Evolutionary conservation across 2,113 vertebrate species (phyloP).

Genomic region (Onychorhynchus coronatus): DNA sequence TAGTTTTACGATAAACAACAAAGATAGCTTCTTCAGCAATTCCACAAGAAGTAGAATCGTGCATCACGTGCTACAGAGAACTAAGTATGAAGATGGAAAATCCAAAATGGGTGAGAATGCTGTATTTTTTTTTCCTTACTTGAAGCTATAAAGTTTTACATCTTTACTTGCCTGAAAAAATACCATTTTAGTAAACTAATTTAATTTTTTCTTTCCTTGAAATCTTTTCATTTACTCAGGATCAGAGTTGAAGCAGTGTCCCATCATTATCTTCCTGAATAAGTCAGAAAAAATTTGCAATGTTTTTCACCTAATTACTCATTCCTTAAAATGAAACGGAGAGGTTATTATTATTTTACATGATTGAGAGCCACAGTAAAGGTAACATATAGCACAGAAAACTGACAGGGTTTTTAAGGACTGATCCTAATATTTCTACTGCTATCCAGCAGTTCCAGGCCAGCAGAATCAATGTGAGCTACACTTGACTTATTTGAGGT

Average conservation of each 20-base stretch:
- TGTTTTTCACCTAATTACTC: neutral
- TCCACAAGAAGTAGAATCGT: conserved; percentile 96
- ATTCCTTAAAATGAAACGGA: neutral
- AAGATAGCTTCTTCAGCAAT: conserved; percentile 97
- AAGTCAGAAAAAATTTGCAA: neutral
- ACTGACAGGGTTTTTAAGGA: neutral
- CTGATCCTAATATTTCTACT: neutral
- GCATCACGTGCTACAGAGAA: conserved; percentile 95
- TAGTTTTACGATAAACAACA: conserved; percentile 97
- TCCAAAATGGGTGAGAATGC: conserved; percentile 92
- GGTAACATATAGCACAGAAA: neutral
- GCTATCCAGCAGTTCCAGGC: neutral
- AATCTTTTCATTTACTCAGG: neutral
- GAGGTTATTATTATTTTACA: neutral
- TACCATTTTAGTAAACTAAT: neutral
- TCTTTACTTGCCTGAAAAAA: neutral
- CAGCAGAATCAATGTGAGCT: neutral
- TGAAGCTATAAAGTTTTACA: neutral
- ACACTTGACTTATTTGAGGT: neutral
- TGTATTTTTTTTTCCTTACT: neutral
- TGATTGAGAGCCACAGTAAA: neutral
- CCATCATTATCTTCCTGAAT: neutral
- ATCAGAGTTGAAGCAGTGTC: neutral
- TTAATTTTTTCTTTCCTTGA: neutral
- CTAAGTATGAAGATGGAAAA: conserved; percentile 96